A percentile compares a stretch with the other conserved stretches of the same genome.
Conservation (phyloP, 2,113 vertebrate species). For the Pyxicephalus adspersus region DNA sequence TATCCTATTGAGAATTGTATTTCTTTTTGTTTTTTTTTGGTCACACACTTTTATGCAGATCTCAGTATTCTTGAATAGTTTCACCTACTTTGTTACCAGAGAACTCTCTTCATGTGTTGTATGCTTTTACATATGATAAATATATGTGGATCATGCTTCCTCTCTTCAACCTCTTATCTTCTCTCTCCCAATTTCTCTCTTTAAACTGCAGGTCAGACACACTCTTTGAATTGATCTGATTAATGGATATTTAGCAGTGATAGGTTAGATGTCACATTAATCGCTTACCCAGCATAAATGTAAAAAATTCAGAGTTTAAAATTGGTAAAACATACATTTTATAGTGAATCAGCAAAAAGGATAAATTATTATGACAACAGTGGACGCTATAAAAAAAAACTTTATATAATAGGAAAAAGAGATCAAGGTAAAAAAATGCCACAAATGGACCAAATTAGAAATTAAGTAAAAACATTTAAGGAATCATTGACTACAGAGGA, state of each 20-base stretch:
- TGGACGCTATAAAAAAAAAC: neutral
- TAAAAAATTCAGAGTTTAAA: neutral
- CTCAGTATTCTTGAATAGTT: neutral
- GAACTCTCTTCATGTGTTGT: constrained; percentile 20
- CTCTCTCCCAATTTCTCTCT: neutral
- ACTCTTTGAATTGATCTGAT: constrained; percentile 70
- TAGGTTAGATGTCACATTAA: constrained; percentile 65
- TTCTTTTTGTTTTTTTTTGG: too few species aligned
- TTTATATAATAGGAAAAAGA: neutral
- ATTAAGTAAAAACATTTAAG: too few species aligned
- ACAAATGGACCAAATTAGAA: too few species aligned
- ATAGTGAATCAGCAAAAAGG: neutral
- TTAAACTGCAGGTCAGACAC: constrained; percentile 3
- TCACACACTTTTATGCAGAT: too few species aligned
- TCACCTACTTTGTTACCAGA: neutral
- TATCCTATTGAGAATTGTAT: too few species aligned
- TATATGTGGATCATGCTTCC: neutral
- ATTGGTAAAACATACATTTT: neutral
- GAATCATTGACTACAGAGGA: too few species aligned
- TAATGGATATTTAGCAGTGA: constrained; percentile 60
- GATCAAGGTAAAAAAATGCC: too few species aligned
- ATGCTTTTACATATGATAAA: constrained; percentile 25
- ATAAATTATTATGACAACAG: neutral
- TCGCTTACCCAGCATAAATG: constrained; percentile 25
- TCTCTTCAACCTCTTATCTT: neutral